phyloP scores from a whole-genome alignment of 2,797 vertebrate genomes.

The Caiman crocodilus region DNA sequence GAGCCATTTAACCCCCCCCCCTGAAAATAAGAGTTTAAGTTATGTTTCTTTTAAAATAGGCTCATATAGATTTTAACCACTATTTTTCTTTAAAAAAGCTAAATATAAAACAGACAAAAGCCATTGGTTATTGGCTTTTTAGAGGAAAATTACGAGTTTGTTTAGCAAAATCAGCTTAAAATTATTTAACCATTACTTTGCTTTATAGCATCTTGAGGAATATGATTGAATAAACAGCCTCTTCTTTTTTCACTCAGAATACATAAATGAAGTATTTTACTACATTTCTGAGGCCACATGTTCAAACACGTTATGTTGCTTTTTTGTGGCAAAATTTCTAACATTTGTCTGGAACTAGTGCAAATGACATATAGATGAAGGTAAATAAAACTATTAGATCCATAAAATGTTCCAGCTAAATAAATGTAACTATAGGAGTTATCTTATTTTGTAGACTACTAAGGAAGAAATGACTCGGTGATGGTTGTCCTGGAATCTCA shows the following conservation, averaged over 20 bases:
- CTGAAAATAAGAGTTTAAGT: background rate
- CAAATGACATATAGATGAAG: background rate
- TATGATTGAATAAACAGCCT: background rate
- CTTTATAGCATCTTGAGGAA: background rate
- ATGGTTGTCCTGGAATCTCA: background rate
- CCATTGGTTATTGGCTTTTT: background rate
- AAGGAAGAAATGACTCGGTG: background rate
- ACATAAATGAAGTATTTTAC: background rate
- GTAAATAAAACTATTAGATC: background rate
- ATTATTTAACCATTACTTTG: background rate
- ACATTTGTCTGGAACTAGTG: background rate
- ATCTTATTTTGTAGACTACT: background rate
- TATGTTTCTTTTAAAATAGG: background rate
- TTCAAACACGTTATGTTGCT: background rate
- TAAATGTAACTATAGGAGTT: background rate
- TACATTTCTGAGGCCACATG: background rate
- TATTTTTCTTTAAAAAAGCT: background rate
- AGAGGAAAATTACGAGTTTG: background rate
- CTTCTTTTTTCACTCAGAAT: background rate
- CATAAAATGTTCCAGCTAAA: background rate
- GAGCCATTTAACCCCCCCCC: too few relatives aligned
- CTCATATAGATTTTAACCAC: background rate
- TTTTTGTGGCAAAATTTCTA: background rate
- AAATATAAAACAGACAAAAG: background rate
- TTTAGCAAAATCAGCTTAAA: background rate